These are phyloP conservation scores for Nomada ferruginata DNA, from an alignment of 2,888 invertebrate genomes.

Conservation along the genomic window DNA sequence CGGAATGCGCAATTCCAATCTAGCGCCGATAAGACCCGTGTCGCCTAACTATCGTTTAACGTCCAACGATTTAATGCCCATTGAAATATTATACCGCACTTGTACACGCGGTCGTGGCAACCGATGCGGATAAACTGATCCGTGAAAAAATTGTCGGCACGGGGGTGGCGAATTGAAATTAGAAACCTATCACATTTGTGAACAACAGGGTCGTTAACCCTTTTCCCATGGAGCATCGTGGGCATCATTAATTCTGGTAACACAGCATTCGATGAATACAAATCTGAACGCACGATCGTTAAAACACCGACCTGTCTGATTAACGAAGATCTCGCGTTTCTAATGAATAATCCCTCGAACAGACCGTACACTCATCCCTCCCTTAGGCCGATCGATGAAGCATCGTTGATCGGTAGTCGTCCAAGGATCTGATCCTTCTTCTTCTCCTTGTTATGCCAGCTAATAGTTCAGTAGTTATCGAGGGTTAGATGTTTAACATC, in stretches of 20 bases:
- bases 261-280: conserved; percentile 2
- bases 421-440: no score
- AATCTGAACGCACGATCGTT: conserved; percentile 11
- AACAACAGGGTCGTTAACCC: background rate
- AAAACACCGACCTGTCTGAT: background rate
- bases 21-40: background rate
- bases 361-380: background rate
- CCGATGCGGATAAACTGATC: background rate
- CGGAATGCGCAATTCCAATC: background rate
- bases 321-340: conserved; percentile 9
- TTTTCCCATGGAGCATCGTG: background rate
- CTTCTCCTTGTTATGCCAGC: background rate
- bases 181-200: background rate
- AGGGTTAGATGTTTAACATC: conserved; percentile 17
- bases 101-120: background rate
- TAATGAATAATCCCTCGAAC: conserved; percentile 15
- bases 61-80: background rate
- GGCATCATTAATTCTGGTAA: conserved; percentile 11
- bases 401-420: no score
- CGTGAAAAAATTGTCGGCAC: background rate
- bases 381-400: no score
- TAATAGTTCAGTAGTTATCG: conserved; percentile 10
- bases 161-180: background rate
- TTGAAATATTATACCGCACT: background rate
- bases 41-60: background rate